phyloP scores from a whole-genome alignment of 2,888 invertebrate species.

The Scaptomyza caliginosa region DNA sequence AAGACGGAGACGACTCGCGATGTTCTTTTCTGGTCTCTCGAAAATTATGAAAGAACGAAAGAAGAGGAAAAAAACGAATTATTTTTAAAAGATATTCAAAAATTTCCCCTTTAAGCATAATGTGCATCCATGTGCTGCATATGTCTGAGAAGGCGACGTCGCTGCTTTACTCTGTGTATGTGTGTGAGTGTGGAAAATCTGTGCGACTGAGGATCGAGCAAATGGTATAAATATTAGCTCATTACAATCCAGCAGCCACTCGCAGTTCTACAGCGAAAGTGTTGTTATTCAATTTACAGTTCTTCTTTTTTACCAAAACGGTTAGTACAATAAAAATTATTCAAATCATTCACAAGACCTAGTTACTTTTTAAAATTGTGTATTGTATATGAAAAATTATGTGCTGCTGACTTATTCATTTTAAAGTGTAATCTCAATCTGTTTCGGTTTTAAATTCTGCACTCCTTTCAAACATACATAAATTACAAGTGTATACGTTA shows the following conservation, averaged over 20 bases:
- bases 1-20: not conserved
- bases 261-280: constrained; percentile 85
- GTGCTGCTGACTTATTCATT: not conserved
- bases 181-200: constrained; percentile 64
- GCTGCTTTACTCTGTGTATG: constrained; percentile 5
- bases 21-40: constrained; percentile 38
- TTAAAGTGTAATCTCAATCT: not conserved
- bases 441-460: not conserved
- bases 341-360: not conserved
- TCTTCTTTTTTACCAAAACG: constrained; percentile 79
- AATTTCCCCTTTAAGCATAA: constrained; percentile 68
- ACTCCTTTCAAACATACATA: not conserved
- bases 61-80: constrained; percentile 52
- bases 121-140: constrained; percentile 76
- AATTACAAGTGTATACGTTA: not conserved
- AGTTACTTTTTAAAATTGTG: constrained; percentile 3
- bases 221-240: constrained; percentile 84
- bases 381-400: not conserved
- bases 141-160: constrained; percentile 36
- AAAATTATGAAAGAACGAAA: constrained; percentile 61
- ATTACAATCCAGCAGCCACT: constrained; percentile 83
- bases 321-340: constrained; percentile 65
- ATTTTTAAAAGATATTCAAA: constrained; percentile 76
- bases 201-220: constrained; percentile 69
- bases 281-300: constrained; percentile 83